A percentile compares a stretch with the other conserved stretches of the same genome.
These are phyloP conservation scores for Orientallactaga bullata DNA, from an alignment of 2,113 vertebrate genomes.

Conservation along the genomic window DNA sequence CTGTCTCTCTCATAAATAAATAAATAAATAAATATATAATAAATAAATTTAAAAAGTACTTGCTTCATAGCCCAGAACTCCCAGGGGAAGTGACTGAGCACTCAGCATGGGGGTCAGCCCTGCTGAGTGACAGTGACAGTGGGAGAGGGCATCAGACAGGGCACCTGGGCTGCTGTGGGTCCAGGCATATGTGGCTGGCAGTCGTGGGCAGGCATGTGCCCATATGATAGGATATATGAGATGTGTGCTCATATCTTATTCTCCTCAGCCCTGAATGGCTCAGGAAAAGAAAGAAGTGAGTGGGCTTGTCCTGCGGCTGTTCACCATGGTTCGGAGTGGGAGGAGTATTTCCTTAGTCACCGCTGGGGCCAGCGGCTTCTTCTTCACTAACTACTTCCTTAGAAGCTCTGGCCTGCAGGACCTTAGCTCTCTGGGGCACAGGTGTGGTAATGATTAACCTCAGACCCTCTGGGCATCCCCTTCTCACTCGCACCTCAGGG, in stretches of 20 bases:
- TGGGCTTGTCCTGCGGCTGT: neutral
- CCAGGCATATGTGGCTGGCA: neutral
- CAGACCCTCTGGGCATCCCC: constrained; percentile 77
- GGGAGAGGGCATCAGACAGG: neutral
- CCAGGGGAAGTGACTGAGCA: neutral
- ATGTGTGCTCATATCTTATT: too few relatives aligned
- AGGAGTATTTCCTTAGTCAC: constrained; percentile 1
- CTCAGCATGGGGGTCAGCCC: neutral
- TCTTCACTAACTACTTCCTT: constrained; percentile 23
- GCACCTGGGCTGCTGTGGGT: neutral
- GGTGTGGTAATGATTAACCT: constrained; percentile 81
- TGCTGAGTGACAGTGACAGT: neutral
- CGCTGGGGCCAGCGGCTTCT: neutral
- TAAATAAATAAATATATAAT: too few relatives aligned
- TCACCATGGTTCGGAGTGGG: neutral
- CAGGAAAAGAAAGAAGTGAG: neutral
- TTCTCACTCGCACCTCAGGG: neutral
- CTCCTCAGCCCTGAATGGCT: neutral
- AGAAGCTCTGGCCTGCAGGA: constrained; percentile 55
- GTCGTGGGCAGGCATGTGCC: neutral
- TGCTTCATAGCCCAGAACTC: neutral
- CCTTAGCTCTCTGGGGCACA: constrained; percentile 58
- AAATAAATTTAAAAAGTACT: too few relatives aligned
- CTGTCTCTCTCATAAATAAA: too few relatives aligned
- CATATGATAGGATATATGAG: neutral